Conservation (phyloP, 2,113 vertebrate species). For the Salvelinus namaycush region DNA sequence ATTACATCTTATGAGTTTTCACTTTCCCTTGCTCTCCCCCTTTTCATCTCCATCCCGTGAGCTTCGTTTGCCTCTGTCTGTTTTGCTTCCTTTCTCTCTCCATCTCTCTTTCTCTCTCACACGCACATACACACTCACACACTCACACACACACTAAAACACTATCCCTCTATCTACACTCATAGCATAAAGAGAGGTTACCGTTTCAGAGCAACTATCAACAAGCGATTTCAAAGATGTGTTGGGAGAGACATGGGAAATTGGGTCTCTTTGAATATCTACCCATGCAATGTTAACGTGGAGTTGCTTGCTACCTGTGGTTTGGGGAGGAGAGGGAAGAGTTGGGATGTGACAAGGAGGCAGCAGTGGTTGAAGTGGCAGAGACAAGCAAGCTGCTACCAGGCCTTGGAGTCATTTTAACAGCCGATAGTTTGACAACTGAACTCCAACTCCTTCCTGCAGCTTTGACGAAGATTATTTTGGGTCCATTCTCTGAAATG, state of each 20-base stretch:
- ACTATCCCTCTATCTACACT: background rate
- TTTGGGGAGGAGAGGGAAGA: slow-evolving; percentile 8
- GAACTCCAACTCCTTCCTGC: slow-evolving; percentile 52
- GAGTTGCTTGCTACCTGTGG: slow-evolving; percentile 22
- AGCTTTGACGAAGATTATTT: background rate
- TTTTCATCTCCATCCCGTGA: slow-evolving; percentile 32
- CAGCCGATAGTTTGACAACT: slow-evolving; percentile 58
- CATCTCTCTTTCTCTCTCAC: slow-evolving; percentile 16
- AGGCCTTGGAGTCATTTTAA: slow-evolving; percentile 45
- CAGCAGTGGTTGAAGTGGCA: slow-evolving; percentile 54
- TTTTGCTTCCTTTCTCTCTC: slow-evolving; percentile 12
- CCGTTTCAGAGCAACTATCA: background rate
- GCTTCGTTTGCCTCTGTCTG: slow-evolving; percentile 37
- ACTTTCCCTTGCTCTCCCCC: slow-evolving; percentile 36
- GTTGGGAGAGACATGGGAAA: background rate
- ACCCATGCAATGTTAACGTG: slow-evolving; percentile 26
- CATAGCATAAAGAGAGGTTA: background rate
- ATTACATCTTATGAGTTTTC: slow-evolving; percentile 60
- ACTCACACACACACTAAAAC: background rate
- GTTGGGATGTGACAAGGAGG: slow-evolving; percentile 45
- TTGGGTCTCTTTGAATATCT: background rate
- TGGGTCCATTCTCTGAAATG: background rate
- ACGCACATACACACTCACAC: background rate
- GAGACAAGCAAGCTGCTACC: slow-evolving; percentile 45
- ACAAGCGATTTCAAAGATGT: background rate